Evolutionary conservation across 2,888 invertebrate genomes (phyloP).

Genomic region (Scaptomyza cyrtandrae): DNA sequence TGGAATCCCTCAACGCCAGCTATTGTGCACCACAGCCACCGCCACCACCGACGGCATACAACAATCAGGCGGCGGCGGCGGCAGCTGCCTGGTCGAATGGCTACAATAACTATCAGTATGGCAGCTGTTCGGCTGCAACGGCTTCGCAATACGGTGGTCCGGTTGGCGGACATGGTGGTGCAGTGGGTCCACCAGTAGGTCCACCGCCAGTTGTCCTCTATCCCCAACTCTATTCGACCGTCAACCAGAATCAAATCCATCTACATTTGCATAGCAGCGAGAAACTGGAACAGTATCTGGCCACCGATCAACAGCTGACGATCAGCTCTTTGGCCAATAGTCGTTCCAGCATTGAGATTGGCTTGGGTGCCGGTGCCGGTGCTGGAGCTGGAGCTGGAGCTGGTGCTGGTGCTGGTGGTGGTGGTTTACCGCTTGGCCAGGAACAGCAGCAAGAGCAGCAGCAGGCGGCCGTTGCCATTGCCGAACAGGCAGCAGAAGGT

Average conservation of each 20-base stretch:
- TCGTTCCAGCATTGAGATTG: conserved; percentile 87
- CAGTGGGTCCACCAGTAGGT: conserved; percentile 63
- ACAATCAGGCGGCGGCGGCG: conserved; percentile 66
- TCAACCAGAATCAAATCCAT: conserved; percentile 94
- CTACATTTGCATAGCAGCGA: conserved; percentile 90
- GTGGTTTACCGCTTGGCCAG: conserved; percentile 48
- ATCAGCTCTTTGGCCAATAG: conserved; percentile 86
- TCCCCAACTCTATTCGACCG: conserved; percentile 92
- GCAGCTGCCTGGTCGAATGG: conserved; percentile 86
- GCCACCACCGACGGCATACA: conserved; percentile 75
- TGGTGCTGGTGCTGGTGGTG: conserved; percentile 62
- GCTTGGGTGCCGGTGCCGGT: conserved; percentile 76
- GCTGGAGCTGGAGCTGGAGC: conserved; percentile 61
- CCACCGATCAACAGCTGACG: conserved; percentile 86
- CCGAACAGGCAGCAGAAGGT: conserved; percentile 43
- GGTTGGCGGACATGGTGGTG: conserved; percentile 43
- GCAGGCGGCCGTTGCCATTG: conserved; percentile 45
- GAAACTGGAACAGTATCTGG: conserved; percentile 88
- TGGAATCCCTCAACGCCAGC: conserved; percentile 81
- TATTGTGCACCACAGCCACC: conserved; percentile 71
- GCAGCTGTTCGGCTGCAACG: conserved; percentile 83
- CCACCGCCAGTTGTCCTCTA: conserved; percentile 89
- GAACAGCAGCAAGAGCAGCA: conserved; percentile 82
- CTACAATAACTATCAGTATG: conserved; percentile 90
- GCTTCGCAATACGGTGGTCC: conserved; percentile 59